Base-by-base conservation (phyloP, 2,888 invertebrate species). In the Hyppa rectilinea region DNA sequence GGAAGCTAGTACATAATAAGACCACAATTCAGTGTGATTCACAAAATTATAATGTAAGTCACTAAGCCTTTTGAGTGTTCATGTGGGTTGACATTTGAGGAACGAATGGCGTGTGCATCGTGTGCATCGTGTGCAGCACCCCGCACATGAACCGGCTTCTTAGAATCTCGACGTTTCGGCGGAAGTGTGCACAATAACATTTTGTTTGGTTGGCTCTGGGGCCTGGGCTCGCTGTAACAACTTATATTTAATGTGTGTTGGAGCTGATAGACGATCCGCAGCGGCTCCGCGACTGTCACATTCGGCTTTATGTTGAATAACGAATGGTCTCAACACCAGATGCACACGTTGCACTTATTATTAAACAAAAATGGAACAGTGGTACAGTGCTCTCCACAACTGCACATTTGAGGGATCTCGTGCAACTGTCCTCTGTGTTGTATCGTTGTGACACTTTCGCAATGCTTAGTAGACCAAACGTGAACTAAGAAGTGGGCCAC, bases 261-360 rank as follows among this genome's bases (percentile, higher is more conserved):
- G n/a, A n/a, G 62, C 77, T 55, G 64, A 59, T 61, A 12, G 50
- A 34, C 34, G 55, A 52, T 61, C 20, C 17, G 38, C 40, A 60
- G 55, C 62, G 71, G 78, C 71, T 77, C 78, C 56, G 49, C 52
- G 63, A 63, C 65, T 62, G 31, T 55, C 38, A 23, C 43, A 43
- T 49, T 17, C 58, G 20, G 7, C 10, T 52, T 53, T 55, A 47
- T 45, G 62, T 79, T 59, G 73, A 64, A 14, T 61, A 36, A 60
- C 58, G 40, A 43, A 20, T 52, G 34, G 12, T 31, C 40, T 58
- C 31, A 38, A 10, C 40, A 20, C 31, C 56, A 36, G 45, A 31
- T 56, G 66, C 65, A 47, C 12, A 20, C 47, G 49, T 29, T 49
- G 66, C 76, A 67, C 36, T 45, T 60, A 20, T n/a, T 62, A 36